Evolutionary conservation across 2,113 vertebrate genomes (phyloP).

Genomic region (Merops nubicus): DNA sequence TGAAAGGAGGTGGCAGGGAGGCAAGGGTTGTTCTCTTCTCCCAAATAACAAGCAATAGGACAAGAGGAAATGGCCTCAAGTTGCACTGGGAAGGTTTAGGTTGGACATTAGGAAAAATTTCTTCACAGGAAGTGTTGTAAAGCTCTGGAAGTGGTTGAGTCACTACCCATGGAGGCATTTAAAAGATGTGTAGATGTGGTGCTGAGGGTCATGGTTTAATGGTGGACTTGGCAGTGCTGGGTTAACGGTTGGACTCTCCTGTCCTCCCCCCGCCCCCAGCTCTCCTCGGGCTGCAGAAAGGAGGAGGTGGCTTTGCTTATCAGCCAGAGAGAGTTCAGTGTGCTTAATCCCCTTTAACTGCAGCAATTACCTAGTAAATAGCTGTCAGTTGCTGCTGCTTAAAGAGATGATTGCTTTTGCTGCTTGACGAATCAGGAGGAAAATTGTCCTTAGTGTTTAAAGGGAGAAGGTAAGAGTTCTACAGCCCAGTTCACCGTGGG

Average conservation of each 20-base stretch:
- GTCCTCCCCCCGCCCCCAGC: too few species aligned
- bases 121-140: not conserved
- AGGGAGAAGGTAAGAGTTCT: not conserved
- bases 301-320: not conserved
- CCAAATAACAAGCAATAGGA: not conserved
- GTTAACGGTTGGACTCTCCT: not conserved
- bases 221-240: not conserved
- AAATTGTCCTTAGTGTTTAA: not conserved
- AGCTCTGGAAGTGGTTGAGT: not conserved
- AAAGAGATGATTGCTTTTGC: slow-evolving; percentile 5
- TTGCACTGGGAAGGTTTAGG: not conserved
- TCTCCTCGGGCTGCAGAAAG: too few species aligned
- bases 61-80: not conserved
- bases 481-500: rapidly evolving
- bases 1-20: not conserved
- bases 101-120: not conserved
- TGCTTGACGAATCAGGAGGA: not conserved
- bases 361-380: slow-evolving; percentile 26
- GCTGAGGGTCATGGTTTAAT: not conserved
- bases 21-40: not conserved
- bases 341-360: slow-evolving; percentile 12
- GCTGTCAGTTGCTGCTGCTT: slow-evolving; percentile 27
- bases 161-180: not conserved
- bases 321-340: not conserved
- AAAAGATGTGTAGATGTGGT: not conserved